phyloP scores from a whole-genome alignment of 2,888 invertebrate species.

The Pachydiplax longipennis region DNA sequence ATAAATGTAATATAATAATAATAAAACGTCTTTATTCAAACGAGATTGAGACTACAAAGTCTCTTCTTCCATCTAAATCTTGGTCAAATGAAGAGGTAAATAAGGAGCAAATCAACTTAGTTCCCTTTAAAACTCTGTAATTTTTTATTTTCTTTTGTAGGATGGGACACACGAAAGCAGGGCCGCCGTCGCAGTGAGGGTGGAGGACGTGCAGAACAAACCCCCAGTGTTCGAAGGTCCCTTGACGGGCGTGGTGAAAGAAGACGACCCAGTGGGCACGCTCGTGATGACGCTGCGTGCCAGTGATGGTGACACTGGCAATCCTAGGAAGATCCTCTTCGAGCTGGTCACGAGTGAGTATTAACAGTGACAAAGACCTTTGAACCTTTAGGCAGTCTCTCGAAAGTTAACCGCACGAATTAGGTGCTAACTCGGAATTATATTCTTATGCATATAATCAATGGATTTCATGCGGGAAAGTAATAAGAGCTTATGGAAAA shows the following conservation, averaged over 20 bases:
- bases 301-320: conserved; percentile 83
- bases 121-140: too few species aligned
- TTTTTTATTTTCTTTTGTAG: conserved; percentile 60
- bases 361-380: not conserved
- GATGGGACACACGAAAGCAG: conserved; percentile 80
- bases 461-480: too few species aligned
- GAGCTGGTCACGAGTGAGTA: conserved; percentile 81
- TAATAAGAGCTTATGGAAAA: too few species aligned
- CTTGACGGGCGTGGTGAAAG: conserved; percentile 77
- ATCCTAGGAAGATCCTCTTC: conserved; percentile 79
- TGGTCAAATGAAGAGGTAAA: too few species aligned
- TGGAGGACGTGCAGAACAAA: conserved; percentile 86
- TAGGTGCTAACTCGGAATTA: too few species aligned
- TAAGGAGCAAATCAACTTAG: not conserved
- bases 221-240: conserved; percentile 85
- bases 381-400: too few species aligned
- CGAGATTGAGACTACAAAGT: too few species aligned
- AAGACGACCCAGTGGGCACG: conserved; percentile 85
- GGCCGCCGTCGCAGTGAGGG: conserved; percentile 77
- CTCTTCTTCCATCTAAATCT: too few species aligned
- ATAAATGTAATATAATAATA: too few species aligned
- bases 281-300: conserved; percentile 81
- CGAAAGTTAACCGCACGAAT: too few species aligned
- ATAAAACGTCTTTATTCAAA: too few species aligned
- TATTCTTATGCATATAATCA: too few species aligned